Percentiles rank a stretch among this genome's conserved stretches.
Evolutionary conservation across 2,888 invertebrate species (phyloP).

Genomic region (Globia sparganii): DNA sequence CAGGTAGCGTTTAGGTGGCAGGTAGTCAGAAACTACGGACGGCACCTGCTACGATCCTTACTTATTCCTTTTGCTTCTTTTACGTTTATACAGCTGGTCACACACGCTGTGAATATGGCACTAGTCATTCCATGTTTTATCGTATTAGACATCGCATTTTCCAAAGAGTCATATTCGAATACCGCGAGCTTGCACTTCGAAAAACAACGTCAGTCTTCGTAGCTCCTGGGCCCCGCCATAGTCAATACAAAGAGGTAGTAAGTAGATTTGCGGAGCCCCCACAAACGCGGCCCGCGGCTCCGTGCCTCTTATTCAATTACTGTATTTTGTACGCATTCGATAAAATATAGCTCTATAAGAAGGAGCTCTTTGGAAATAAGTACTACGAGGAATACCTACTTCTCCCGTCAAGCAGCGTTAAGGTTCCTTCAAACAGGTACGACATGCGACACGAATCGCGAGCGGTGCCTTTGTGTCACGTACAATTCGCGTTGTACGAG

Average conservation of each 20-base stretch:
- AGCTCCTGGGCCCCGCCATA: constrained; percentile 71
- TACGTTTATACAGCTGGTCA: background rate
- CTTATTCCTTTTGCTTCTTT: no score
- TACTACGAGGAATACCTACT: background rate
- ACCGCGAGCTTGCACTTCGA: background rate
- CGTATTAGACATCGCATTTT: no score
- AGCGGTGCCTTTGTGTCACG: background rate
- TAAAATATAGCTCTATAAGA: constrained; percentile 35
- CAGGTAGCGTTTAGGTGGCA: no score
- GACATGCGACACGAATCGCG: no score
- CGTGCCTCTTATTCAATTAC: constrained; percentile 82
- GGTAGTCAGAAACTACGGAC: no score
- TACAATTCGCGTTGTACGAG: no score
- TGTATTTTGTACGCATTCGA: constrained; percentile 68
- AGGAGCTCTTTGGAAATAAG: constrained; percentile 9
- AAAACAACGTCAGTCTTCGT: constrained; percentile 54
- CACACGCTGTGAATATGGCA: background rate
- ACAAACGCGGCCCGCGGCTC: constrained; percentile 70
- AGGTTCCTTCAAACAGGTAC: no score
- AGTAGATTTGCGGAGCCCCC: constrained; percentile 84
- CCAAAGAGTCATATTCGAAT: background rate
- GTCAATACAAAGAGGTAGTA: constrained; percentile 87
- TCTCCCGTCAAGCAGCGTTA: background rate
- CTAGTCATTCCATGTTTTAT: background rate
- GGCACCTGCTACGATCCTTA: no score